phyloP scores from a whole-genome alignment of 1,140 invertebrate genomes.

The Atta colombica region DNA sequence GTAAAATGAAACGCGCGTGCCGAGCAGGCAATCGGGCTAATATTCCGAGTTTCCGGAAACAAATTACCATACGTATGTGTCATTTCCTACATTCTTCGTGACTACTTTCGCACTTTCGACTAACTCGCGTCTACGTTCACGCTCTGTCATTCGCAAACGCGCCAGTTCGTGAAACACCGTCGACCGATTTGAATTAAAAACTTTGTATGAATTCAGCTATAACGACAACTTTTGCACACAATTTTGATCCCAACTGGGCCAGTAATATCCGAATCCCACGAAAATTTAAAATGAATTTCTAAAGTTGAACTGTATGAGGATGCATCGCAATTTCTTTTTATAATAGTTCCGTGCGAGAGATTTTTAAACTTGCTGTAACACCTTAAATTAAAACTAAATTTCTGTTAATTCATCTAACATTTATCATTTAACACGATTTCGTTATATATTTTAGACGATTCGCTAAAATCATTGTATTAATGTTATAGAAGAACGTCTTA shows the following conservation, averaged over 20 bases:
- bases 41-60: slow-evolving; percentile 74
- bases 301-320: neutral
- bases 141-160: slow-evolving; percentile 9
- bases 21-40: slow-evolving; percentile 58
- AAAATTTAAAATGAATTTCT: slow-evolving; percentile 33
- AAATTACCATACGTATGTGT: slow-evolving; percentile 60
- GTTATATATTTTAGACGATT: neutral
- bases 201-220: neutral
- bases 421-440: neutral
- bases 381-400: slow-evolving; percentile 13
- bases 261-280: neutral
- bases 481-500: too few relatives aligned
- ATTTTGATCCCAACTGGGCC: neutral
- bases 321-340: neutral
- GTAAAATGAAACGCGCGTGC: slow-evolving; percentile 56
- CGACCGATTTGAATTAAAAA: slow-evolving; percentile 49
- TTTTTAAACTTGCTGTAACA: neutral
- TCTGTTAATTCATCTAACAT: slow-evolving; percentile 11
- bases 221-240: slow-evolving; percentile 5
- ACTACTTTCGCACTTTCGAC: neutral
- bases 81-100: slow-evolving; percentile 39
- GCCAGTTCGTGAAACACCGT: slow-evolving; percentile 10
- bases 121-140: slow-evolving; percentile 3
- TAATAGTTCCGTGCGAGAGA: neutral
- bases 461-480: too few relatives aligned